A percentile compares a stretch with the other conserved stretches of the same genome.
These are phyloP conservation scores for Lathamus discolor DNA, from an alignment of 2,113 vertebrate species.

Conservation along the genomic window DNA sequence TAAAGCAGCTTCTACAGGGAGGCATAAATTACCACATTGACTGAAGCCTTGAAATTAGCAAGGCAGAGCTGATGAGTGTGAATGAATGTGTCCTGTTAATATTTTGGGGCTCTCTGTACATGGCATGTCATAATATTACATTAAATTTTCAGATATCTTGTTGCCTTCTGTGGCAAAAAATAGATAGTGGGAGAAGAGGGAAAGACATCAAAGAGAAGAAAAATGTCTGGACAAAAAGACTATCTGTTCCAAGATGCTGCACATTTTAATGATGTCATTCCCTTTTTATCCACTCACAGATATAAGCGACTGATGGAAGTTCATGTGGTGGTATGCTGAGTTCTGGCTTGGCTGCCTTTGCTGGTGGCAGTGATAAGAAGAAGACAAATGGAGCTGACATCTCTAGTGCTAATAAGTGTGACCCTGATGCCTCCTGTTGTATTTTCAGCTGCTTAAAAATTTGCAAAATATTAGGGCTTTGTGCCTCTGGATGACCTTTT, in stretches of 20 bases:
- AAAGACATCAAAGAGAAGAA: constrained; percentile 14
- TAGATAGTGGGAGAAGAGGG: background rate
- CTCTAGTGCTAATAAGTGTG: background rate
- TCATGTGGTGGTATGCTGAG: background rate
- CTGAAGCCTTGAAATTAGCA: constrained; percentile 31
- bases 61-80: background rate
- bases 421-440: background rate
- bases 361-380: accelerated
- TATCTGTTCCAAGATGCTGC: constrained; percentile 8
- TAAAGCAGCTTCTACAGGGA: background rate
- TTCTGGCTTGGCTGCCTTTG: background rate
- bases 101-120: background rate
- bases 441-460: background rate
- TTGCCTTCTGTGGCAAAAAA: constrained; percentile 43
- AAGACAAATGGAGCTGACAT: background rate
- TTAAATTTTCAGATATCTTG: constrained; percentile 42
- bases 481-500: background rate
- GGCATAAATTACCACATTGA: constrained; percentile 25
- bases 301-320: background rate
- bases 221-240: constrained; percentile 15
- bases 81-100: constrained; percentile 23
- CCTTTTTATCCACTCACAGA: background rate
- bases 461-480: background rate
- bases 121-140: constrained; percentile 26
- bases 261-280: background rate